These are phyloP conservation scores for Tetranychus cinnabarinus DNA, from an alignment of 1,140 invertebrate genomes.

Conservation along the genomic window DNA sequence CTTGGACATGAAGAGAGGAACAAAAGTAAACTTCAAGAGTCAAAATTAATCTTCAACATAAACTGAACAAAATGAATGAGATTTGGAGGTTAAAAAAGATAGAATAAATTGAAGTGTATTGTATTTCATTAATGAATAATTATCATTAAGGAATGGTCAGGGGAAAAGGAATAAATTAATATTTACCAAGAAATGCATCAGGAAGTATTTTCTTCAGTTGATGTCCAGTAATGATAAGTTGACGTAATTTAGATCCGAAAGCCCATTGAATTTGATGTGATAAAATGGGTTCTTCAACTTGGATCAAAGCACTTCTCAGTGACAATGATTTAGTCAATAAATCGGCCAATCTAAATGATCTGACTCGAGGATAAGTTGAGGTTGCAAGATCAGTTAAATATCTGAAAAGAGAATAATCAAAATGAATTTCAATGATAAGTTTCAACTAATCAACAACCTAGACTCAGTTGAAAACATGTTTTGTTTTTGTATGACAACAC, in stretches of 20 bases:
- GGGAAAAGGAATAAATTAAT: too few relatives aligned
- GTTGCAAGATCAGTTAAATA: constrained; percentile 10
- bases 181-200: constrained; percentile 12
- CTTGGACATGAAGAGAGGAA: too few relatives aligned
- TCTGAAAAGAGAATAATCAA: constrained; percentile 1
- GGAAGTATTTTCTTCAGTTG: constrained; percentile 12
- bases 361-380: constrained; percentile 11
- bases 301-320: constrained; percentile 8
- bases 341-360: constrained; percentile 14
- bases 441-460: neutral
- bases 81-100: too few relatives aligned
- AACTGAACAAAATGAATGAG: too few relatives aligned
- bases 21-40: too few relatives aligned
- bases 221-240: constrained; percentile 12
- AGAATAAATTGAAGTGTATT: too few relatives aligned
- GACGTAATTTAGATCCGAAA: constrained; percentile 12
- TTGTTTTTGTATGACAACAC: too few relatives aligned
- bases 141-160: too few relatives aligned
- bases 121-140: too few relatives aligned
- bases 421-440: neutral
- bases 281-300: constrained; percentile 12
- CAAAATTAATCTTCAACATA: too few relatives aligned
- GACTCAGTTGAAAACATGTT: neutral
- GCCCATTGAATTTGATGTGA: constrained; percentile 15
- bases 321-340: constrained; percentile 8